Base-by-base conservation (phyloP, 2,113 vertebrate genomes). In the Leucoraja erinaceus region DNA sequence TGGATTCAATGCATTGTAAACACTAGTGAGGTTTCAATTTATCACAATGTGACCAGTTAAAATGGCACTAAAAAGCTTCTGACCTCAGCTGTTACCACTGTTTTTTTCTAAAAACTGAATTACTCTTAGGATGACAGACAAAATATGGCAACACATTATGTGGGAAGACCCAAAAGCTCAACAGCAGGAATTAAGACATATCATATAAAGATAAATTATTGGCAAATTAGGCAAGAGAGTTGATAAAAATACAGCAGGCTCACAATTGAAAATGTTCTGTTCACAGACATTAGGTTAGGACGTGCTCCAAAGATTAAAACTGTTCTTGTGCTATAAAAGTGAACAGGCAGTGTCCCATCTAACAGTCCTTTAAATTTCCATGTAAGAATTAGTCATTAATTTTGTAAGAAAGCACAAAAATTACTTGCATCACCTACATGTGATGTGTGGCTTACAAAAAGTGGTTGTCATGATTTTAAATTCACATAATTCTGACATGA, bases 171-270 rank as follows among this genome's bases (percentile, higher is more conserved):
- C 68, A 22, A 84, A 93, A 75, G 93, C 88, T 84, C 38, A 22
- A 68, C 90, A 91, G 90, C 90, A 91, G 70, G 33, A 81, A 90
- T 93, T 94, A 88, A 94, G 93, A 93, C 88, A 59, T 88, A 18
- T 77, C 91, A 84, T 93, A 93, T 79, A 74, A 91, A 88, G 93
- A 70, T 78, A 63, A 70, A 31, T 76, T 93, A 83, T 78, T 79
- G 83, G 84, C 88, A 93, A 93, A 91, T 91, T 91, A 91, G 90
- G 83, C 83, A 91, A 91, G 90, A 20, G 72, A 72, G 33, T 54
- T 70, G 68, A 91, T 91, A 91, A 91, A 91, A 91, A 91, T 91
- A 91, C 90, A 91, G 68, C 90, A 91, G 90, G 90, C 68, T 91
- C 90, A 91, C 90, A 91, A 91, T 28, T 74, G 66, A 16, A 72